phyloP scores from a whole-genome alignment of 2,797 vertebrate species.

The Alosa sapidissima region DNA sequence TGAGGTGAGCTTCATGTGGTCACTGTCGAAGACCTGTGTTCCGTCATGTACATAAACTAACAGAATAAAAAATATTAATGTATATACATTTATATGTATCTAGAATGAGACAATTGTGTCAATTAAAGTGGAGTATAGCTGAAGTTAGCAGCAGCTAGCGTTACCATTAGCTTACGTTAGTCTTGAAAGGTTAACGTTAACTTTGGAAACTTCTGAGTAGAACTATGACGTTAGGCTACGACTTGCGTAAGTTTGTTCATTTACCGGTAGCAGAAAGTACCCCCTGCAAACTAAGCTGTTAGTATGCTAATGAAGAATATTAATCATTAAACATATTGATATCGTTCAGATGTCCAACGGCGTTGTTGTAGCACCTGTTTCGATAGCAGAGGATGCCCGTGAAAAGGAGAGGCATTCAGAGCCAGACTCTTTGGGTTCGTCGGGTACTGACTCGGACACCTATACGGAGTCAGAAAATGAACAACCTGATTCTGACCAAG shows the following conservation, averaged over 20 bases:
- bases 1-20: not conserved
- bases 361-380: not conserved
- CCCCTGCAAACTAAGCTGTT: no score
- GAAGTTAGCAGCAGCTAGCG: not conserved
- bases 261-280: no score
- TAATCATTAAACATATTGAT: not conserved
- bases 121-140: not conserved
- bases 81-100: no score
- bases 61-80: not conserved
- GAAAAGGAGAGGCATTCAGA: not conserved
- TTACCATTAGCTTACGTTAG: not conserved
- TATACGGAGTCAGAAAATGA: constrained; percentile 23
- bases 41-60: not conserved
- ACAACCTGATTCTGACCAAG: constrained; percentile 18
- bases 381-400: not conserved
- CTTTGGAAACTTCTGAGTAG: no score
- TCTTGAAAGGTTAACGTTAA: not conserved
- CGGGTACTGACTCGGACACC: not conserved
- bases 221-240: no score
- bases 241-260: no score
- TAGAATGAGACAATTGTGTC: not conserved
- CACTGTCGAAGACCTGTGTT: not conserved
- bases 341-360: not conserved
- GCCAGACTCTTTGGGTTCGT: not conserved
- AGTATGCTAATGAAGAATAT: no score